A percentile compares a stretch with the other conserved stretches of the same genome.
Evolutionary conservation across 2,797 vertebrate species (phyloP).

Genomic region (Chloroceryle amazona): DNA sequence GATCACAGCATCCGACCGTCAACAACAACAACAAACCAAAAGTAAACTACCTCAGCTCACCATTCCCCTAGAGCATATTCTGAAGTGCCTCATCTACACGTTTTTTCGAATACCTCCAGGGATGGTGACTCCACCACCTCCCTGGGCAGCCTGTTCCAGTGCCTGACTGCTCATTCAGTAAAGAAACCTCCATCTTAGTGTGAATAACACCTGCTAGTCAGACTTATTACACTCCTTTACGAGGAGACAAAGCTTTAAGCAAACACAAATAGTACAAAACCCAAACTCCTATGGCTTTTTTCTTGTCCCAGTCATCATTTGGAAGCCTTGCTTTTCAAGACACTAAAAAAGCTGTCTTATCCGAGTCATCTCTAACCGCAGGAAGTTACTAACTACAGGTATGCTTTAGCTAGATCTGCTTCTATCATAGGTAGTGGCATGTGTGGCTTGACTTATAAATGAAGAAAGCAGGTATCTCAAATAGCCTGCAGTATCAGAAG

Average conservation of each 20-base stretch:
- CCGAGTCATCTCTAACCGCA: background rate
- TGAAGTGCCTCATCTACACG: too few species aligned
- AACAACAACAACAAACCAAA: too few species aligned
- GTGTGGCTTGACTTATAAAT: accelerated
- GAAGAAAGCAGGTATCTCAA: background rate
- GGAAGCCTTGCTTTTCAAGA: background rate
- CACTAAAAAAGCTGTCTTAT: background rate
- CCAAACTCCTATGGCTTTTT: background rate
- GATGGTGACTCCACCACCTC: too few species aligned
- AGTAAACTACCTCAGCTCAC: too few species aligned
- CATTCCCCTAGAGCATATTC: too few species aligned
- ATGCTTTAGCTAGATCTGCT: background rate
- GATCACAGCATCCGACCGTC: too few species aligned
- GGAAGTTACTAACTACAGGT: background rate
- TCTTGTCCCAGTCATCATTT: accelerated
- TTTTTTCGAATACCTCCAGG: too few species aligned
- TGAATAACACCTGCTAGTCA: background rate
- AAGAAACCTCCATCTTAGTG: background rate
- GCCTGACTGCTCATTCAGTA: too few species aligned
- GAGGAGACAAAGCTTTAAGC: background rate
- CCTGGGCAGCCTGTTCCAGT: too few species aligned
- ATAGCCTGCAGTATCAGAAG: accelerated
- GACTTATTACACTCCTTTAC: background rate
- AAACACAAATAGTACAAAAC: background rate
- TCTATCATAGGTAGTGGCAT: accelerated